A percentile compares a stretch with the other conserved stretches of the same genome.
Conservation (phyloP, 2,113 vertebrate species). For the Tylochromis polylepis region DNA sequence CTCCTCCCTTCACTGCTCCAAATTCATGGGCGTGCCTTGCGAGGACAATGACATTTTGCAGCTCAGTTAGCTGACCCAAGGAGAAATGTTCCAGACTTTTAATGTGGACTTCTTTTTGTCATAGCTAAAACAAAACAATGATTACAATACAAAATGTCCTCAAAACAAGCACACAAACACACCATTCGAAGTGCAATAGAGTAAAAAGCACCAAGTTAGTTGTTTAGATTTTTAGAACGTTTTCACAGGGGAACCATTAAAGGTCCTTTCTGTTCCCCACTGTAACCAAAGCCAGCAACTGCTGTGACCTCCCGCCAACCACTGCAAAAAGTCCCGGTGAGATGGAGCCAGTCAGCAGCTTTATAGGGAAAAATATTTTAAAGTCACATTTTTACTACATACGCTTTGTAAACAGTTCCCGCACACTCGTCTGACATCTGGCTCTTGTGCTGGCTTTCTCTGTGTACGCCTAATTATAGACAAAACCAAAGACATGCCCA, state of each 20-base stretch:
- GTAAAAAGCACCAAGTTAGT: not conserved
- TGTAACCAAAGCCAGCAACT: not conserved
- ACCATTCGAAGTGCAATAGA: not conserved
- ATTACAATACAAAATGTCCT: no score
- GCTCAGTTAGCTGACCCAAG: not conserved
- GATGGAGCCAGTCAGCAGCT: not conserved
- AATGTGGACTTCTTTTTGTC: not conserved
- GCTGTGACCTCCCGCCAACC: not conserved
- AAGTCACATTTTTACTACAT: not conserved
- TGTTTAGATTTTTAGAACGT: not conserved
- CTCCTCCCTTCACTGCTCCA: not conserved
- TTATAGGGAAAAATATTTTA: not conserved
- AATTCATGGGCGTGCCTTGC: not conserved
- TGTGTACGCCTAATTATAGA: not conserved
- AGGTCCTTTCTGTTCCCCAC: not conserved
- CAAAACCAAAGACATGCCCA: not conserved
- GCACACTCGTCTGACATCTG: not conserved
- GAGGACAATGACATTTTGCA: not conserved
- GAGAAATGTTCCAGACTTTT: not conserved
- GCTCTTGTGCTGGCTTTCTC: not conserved
- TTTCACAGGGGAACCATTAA: not conserved
- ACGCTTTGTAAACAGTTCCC: not conserved
- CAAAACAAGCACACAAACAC: not conserved
- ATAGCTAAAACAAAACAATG: not conserved
- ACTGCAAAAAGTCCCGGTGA: not conserved